A percentile compares a stretch with the other conserved stretches of the same genome.
Conservation (phyloP, 1,140 invertebrate species). For the Panonychus citri region DNA sequence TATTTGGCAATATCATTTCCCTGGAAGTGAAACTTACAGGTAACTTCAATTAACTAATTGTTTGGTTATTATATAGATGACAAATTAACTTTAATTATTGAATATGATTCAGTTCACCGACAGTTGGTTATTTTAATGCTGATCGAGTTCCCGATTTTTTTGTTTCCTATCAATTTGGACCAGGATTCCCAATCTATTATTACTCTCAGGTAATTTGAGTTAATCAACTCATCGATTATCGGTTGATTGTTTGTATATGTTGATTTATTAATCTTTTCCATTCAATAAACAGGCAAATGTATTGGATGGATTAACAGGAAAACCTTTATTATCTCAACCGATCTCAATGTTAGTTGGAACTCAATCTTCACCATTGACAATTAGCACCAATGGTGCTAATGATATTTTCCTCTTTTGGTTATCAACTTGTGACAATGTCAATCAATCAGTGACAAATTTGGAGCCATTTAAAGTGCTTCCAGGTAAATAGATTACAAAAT, state of each 20-base stretch:
- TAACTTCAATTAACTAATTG: neutral
- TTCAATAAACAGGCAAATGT: conserved; percentile 31
- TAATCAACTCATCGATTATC: no score
- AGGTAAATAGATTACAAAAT: conserved; percentile 23
- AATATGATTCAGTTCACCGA: conserved; percentile 50
- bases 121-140: conserved; percentile 53
- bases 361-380: conserved; percentile 37
- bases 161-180: conserved; percentile 48
- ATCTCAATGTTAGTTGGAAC: conserved; percentile 40
- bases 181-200: conserved; percentile 48
- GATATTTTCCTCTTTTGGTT: conserved; percentile 52
- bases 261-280: conserved; percentile 1
- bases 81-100: no score
- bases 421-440: conserved; percentile 30
- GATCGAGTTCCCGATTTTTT: conserved; percentile 59
- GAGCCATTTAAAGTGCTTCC: conserved; percentile 19
- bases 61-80: conserved; percentile 17
- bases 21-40: conserved; percentile 29
- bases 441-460: neutral
- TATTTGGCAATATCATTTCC: conserved; percentile 46
- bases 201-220: conserved; percentile 36
- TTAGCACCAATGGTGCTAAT: conserved; percentile 36
- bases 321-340: conserved; percentile 32
- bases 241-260: no score
- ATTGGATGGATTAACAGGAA: conserved; percentile 40